Evolutionary conservation across 2,888 invertebrate species (phyloP), one percentile per base, ranked within the genome.

Genomic region (Drosophila birchii): DNA sequence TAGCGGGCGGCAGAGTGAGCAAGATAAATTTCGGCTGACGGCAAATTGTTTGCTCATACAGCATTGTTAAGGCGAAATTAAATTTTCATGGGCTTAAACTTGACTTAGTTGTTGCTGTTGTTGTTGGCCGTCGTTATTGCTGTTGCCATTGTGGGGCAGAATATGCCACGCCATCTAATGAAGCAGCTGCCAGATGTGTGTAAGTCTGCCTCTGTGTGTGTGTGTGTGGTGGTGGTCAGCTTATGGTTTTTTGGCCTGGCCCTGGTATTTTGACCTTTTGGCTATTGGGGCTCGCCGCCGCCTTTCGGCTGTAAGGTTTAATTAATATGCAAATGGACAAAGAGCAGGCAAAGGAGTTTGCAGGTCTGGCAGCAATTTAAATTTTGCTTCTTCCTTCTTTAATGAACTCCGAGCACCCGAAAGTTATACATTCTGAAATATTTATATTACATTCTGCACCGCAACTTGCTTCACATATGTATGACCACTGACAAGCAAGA

Each of bases 241-340:
- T 75, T 73, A 81, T 75, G 71, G 60, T 39, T 61, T 74, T 61
- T 44, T 45, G 76, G 55, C 41, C 43, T 36, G 76, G 55, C 57
- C 58, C 55, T 75, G 76, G 69, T 60, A 69, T 87, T 68, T 89
- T 89, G 89, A 89, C 84, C 89, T 87, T 84, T 85, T 63, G 49
- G 79, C 70, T 69, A 70, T 57, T 23, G 39, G 74, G 86, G 82
- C 70, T 82, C 62, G 78, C 62, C 78, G 53, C 49, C 61, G 58
- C 62, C 56, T 67, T 60, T 60, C 59, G 68, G 58, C 72, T 73
- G 76, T 78, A 81, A 85, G 82, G 86, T 81, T 89, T 89, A 85
- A 89, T 85, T 85, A 85, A 87, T 89, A 85, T 85, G 84, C 82
- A 87, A 85, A 85, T 89, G 73, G 73, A 74, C 79, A 56, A 47